Percentiles rank a stretch among this genome's conserved stretches.
phyloP scores from a whole-genome alignment of 2,797 vertebrate genomes.

The Coregonus sp. region DNA sequence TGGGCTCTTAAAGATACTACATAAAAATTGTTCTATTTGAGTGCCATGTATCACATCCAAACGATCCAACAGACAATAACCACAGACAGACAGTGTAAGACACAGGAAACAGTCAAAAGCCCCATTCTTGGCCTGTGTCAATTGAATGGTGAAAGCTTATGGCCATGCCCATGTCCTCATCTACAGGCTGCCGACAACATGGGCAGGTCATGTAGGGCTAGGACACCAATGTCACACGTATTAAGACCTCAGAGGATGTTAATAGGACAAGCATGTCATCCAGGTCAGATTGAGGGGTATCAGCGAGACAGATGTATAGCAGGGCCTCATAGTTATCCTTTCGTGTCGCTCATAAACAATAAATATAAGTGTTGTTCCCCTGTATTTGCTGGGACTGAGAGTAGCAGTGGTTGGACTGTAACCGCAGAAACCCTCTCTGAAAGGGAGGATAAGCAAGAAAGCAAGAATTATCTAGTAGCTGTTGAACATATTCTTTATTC shows the following conservation, averaged over 20 bases:
- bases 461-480: neutral
- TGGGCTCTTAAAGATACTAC: neutral
- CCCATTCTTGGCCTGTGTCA: slow-evolving; percentile 12
- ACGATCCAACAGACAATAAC: neutral
- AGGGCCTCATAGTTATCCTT: neutral
- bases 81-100: neutral
- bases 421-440: neutral
- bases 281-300: neutral
- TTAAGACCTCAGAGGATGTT: neutral
- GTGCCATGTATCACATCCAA: neutral
- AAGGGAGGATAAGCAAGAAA: neutral
- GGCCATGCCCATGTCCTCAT: slow-evolving; percentile 50
- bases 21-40: neutral
- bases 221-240: slow-evolving; percentile 30
- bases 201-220: slow-evolving; percentile 49
- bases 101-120: slow-evolving; percentile 24
- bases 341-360: neutral
- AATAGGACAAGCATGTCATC: neutral
- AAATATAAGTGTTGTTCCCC: neutral
- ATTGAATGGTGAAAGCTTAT: slow-evolving; percentile 25
- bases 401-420: neutral
- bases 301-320: neutral
- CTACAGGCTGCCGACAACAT: slow-evolving; percentile 15
- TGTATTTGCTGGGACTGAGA: neutral
- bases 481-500: neutral